These are phyloP conservation scores for Criorhina ranunculi DNA, from an alignment of 2,888 invertebrate genomes.

Conservation along the genomic window DNA sequence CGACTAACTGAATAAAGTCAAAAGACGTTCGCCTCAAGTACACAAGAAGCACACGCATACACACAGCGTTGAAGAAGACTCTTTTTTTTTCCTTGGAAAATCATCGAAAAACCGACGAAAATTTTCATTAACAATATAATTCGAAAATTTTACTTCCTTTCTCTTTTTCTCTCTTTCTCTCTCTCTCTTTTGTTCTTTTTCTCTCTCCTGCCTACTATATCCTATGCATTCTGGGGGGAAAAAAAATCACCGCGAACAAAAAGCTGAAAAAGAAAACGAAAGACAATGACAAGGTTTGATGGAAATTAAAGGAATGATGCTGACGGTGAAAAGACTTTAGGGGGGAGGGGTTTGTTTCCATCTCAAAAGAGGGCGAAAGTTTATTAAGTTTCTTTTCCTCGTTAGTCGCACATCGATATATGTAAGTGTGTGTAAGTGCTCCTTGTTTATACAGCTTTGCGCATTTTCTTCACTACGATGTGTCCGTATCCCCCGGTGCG, in stretches of 20 bases:
- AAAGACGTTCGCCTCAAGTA: constrained; percentile 66
- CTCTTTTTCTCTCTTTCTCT: background rate
- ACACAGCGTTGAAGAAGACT: constrained; percentile 25
- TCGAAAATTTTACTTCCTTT: constrained; percentile 58
- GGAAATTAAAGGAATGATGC: background rate
- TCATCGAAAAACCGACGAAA: constrained; percentile 67
- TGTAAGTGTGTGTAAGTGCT: constrained; percentile 16
- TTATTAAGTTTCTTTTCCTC: constrained; percentile 50
- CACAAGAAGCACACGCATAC: constrained; percentile 33
- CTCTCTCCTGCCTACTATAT: background rate
- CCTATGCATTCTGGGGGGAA: background rate
- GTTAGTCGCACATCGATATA: constrained; percentile 26
- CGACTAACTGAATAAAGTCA: constrained; percentile 73
- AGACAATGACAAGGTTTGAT: constrained; percentile 36
- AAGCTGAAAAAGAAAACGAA: background rate
- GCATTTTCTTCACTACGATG: constrained; percentile 29
- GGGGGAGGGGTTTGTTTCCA: background rate
- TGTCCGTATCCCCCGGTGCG: background rate
- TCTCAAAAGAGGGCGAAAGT: constrained; percentile 9
- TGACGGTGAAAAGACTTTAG: too few species aligned
- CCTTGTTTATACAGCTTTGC: constrained; percentile 26
- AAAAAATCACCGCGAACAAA: constrained; percentile 26
- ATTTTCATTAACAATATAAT: constrained; percentile 70
- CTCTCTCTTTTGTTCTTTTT: constrained; percentile 6
- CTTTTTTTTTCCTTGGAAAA: constrained; percentile 39